Evolutionary conservation across 2,888 invertebrate genomes (phyloP).

Genomic region (Folsomia manolachei): DNA sequence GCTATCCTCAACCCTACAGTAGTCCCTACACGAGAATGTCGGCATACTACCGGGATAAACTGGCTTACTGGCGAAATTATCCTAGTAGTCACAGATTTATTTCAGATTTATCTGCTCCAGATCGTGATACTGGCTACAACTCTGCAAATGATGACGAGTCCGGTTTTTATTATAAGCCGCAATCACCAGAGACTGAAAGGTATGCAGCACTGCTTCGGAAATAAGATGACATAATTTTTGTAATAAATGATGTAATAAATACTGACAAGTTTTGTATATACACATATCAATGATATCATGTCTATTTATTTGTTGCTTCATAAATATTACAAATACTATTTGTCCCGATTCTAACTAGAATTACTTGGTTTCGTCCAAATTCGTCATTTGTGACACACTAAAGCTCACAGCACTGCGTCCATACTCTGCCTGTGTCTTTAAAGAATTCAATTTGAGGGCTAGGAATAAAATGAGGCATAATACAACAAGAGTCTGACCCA

Average conservation of each 20-base stretch:
- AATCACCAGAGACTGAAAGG: background rate
- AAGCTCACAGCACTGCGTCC: slow-evolving; percentile 24
- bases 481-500: slow-evolving; percentile 10
- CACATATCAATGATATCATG: too few species aligned
- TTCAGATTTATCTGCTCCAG: too few species aligned
- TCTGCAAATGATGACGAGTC: background rate
- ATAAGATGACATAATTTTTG: too few species aligned
- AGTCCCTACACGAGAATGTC: background rate
- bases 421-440: background rate
- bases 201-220: background rate
- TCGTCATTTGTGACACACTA: slow-evolving; percentile 25
- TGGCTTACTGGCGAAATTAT: too few species aligned
- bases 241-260: too few species aligned
- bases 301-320: too few species aligned
- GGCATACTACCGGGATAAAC: background rate
- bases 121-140: too few species aligned
- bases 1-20: background rate
- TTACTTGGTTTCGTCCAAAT: slow-evolving; percentile 9
- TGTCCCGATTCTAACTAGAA: too few species aligned
- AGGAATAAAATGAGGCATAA: background rate
- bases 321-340: too few species aligned
- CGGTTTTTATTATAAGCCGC: background rate
- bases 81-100: too few species aligned
- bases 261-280: too few species aligned
- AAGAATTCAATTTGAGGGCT: background rate